Conservation (phyloP, 2,888 invertebrate species). For the Catocala sponsa region DNA sequence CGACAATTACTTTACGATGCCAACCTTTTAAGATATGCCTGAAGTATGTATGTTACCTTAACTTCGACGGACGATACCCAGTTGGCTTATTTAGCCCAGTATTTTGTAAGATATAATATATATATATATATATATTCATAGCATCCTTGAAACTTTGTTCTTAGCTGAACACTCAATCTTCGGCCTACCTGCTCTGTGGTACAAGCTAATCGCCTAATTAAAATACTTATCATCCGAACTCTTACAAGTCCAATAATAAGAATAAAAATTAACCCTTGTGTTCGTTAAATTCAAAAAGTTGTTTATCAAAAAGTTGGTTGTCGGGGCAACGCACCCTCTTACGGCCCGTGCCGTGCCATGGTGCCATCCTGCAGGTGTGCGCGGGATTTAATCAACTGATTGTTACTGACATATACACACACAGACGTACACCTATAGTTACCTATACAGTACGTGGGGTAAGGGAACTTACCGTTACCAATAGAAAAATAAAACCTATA, state of each 20-base stretch:
- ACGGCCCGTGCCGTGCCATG: constrained; percentile 52
- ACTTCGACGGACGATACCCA: no score
- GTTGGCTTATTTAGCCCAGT: no score
- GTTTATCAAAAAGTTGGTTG: constrained; percentile 73
- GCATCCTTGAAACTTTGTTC: no score
- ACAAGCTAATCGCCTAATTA: no score
- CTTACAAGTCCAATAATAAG: constrained; percentile 18
- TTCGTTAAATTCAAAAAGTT: constrained; percentile 68
- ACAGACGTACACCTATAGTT: constrained; percentile 37
- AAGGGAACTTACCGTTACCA: constrained; percentile 44
- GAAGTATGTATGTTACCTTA: no score
- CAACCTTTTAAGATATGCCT: no score
- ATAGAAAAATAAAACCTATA: constrained; percentile 32
- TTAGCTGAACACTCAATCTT: no score
- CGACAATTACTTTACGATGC: no score
- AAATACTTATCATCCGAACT: constrained; percentile 11
- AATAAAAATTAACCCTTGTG: constrained; percentile 37
- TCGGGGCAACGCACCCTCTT: constrained; percentile 66
- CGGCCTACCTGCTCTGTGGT: no score
- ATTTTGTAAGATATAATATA: no score
- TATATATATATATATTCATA: no score
- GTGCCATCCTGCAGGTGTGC: constrained; percentile 78
- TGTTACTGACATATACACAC: constrained; percentile 65
- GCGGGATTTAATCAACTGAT: constrained; percentile 84
- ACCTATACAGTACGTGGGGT: constrained; percentile 37